phyloP scores from a whole-genome alignment of 2,113 vertebrate genomes.

The Cnemophilus loriae region DNA sequence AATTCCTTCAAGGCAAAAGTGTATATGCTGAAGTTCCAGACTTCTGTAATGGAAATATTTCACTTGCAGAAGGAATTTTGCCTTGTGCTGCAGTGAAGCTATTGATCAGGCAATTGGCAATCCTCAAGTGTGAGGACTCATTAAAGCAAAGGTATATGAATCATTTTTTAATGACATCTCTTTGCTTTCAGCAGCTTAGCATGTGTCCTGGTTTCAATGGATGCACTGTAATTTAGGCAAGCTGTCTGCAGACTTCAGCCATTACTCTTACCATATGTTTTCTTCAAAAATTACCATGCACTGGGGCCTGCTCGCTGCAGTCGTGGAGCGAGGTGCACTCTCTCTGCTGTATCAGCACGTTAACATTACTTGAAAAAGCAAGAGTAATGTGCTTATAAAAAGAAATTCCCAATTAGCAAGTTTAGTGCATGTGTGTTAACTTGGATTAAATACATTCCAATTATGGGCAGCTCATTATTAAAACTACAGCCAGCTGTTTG shows the following conservation, averaged over 20 bases:
- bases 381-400: constrained; percentile 59
- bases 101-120: constrained; percentile 73
- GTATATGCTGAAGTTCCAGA: background rate
- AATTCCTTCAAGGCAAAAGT: constrained; percentile 33
- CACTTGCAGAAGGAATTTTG: background rate
- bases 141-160: constrained; percentile 74
- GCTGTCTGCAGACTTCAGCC: constrained; percentile 58
- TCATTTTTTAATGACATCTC: constrained; percentile 78
- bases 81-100: background rate
- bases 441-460: constrained; percentile 58
- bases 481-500: constrained; percentile 60
- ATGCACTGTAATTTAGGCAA: constrained; percentile 70
- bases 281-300: constrained; percentile 66
- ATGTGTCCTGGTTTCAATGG: constrained; percentile 69
- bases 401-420: constrained; percentile 65
- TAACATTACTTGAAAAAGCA: constrained; percentile 35
- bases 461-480: constrained; percentile 66
- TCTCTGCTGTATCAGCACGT: constrained; percentile 45
- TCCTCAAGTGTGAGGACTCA: constrained; percentile 72
- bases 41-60: constrained; percentile 27
- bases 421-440: constrained; percentile 52
- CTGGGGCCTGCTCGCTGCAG: constrained; percentile 47
- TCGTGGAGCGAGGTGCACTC: constrained; percentile 8
- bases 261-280: constrained; percentile 74
- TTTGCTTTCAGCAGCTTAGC: constrained; percentile 75